Base-by-base conservation (phyloP, 2,113 vertebrate species). In the Romanogobio albipinnatus region DNA sequence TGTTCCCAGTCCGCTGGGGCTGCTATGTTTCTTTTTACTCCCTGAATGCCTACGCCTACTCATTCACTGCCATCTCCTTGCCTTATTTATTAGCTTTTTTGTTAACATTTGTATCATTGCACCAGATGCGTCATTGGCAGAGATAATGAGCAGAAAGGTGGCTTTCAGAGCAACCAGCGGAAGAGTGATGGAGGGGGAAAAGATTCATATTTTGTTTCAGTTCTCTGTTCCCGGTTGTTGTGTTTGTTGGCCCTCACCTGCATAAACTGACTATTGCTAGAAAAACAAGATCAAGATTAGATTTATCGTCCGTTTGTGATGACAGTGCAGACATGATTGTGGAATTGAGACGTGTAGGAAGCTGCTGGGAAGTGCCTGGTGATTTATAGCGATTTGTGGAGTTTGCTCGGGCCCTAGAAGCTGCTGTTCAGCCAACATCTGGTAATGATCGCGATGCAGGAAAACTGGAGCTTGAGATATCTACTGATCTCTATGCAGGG, bases 361-460 rank as follows among this genome's bases (percentile, higher is more conserved):
- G 87, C 87, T 87, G 64, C 76, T 76, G 66, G 68, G 83, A 91
- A 83, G 84, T 84, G 88, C 88, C 90, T 90, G 89, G 86, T 94
- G 93, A 96, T 95, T 96, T 96, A 94, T 84, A 76, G 81, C 86
- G 86, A 91, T 93, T 91, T 90, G 90, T 84, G 80, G 59, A 86
- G 81, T 82, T 86, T 87, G 90, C 90, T 90, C 88, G 49, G 0
- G 86, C 88, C 91, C 91, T 91, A 88, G 24, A 22, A 93, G 91
- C 91, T 91, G 89, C 88, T 84, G 88, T 84, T 93, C 87, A 91
- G 90, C 90, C 93, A 93, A 95, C 95, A 96, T 96, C 95, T 97
- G 96, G 94, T 94, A 93, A 89, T 95, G 90, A 95, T 96, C 92
- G 89, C 81, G 85, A 93, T 92, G 82, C 89, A 94, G 93, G 61